Evolutionary conservation across 2,797 vertebrate genomes (phyloP).

Genomic region (Aselliscus stoliczkanus): DNA sequence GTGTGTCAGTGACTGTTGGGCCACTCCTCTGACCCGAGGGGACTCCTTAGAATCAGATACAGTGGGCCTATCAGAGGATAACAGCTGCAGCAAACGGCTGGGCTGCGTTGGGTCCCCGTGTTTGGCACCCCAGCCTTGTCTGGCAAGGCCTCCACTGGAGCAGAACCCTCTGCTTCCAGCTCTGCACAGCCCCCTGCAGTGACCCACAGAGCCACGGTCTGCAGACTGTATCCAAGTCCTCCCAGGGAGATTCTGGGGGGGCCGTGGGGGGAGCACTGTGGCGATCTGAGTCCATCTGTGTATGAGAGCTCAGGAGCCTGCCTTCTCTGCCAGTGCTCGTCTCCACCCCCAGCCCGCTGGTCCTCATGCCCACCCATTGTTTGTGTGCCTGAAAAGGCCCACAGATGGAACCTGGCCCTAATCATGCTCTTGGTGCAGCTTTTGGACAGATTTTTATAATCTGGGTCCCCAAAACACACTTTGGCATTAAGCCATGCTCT

Average conservation of each 20-base stretch:
- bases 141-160: not conserved
- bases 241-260: not conserved
- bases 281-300: not conserved
- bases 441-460: not conserved
- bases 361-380: slow-evolving; percentile 37
- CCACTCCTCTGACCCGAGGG: not conserved
- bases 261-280: not conserved
- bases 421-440: not conserved
- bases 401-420: not conserved
- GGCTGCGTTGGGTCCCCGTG: not conserved
- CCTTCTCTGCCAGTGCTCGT: not conserved
- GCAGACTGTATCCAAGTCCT: not conserved
- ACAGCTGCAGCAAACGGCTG: not conserved
- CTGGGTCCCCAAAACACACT: not conserved
- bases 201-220: not conserved
- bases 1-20: not conserved
- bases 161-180: not conserved
- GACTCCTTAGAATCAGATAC: not conserved
- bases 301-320: not conserved
- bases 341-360: not conserved
- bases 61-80: not conserved
- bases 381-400: not conserved
- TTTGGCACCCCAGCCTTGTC: not conserved
- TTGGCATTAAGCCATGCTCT: not conserved
- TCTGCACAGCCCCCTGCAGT: not conserved